These are phyloP conservation scores for Drosophila ercepeae DNA, from an alignment of 1,140 invertebrate species.

Conservation along the genomic window DNA sequence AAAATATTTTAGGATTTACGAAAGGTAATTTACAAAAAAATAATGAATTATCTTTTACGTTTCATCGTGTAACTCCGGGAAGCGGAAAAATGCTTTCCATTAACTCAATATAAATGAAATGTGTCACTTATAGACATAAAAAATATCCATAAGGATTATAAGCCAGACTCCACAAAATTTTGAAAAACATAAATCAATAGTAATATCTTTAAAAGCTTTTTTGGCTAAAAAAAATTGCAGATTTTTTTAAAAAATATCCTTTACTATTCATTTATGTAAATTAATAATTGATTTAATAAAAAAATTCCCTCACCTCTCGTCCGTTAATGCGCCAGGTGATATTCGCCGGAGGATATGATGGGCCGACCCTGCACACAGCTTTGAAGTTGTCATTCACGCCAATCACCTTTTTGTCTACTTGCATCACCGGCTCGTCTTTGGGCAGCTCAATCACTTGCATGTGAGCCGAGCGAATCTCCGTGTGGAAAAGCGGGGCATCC, in stretches of 20 bases:
- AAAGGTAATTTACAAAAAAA: neutral
- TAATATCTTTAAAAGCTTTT: too few relatives aligned
- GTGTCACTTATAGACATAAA: neutral
- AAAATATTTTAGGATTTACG: too few relatives aligned
- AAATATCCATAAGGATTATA: neutral
- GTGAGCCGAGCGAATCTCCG: constrained; percentile 87
- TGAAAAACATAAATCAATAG: too few relatives aligned
- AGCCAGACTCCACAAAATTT: neutral
- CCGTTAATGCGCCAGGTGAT: constrained; percentile 89
- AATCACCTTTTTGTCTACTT: constrained; percentile 81
- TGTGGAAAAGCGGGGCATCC: constrained; percentile 89
- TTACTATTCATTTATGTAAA: neutral
- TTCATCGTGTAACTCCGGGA: neutral
- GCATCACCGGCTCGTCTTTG: constrained; percentile 79
- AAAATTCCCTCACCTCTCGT: constrained; percentile 85
- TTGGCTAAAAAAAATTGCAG: neutral
- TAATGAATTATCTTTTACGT: neutral
- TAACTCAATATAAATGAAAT: too few relatives aligned
- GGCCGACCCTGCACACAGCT: constrained; percentile 85
- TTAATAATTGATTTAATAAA: neutral
- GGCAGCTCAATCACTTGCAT: constrained; percentile 87
- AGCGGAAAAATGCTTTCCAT: too few relatives aligned
- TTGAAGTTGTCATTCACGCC: constrained; percentile 79
- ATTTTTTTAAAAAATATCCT: neutral
- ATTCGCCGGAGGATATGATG: constrained; percentile 88